Conservation (phyloP, 2,888 invertebrate genomes). For the Agriopis marginaria region DNA sequence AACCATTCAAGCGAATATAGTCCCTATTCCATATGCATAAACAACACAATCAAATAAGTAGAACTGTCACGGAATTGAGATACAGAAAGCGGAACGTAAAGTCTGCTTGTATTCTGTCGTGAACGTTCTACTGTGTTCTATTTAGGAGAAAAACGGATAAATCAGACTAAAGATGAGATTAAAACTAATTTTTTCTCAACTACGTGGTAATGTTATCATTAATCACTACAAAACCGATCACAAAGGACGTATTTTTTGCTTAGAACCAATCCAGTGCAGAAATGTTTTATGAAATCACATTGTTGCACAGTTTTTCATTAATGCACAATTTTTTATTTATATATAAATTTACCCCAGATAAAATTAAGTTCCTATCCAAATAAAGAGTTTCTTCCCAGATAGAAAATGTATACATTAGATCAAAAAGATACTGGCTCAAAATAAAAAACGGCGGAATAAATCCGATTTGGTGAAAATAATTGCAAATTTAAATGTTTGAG, state of each 20-base stretch:
- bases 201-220: neutral
- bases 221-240: neutral
- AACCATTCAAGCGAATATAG: slow-evolving; percentile 44
- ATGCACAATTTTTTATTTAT: too few relatives aligned
- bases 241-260: neutral
- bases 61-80: slow-evolving; percentile 61
- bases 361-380: too few relatives aligned
- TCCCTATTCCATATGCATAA: slow-evolving; percentile 48
- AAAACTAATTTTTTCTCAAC: neutral
- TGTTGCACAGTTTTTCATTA: too few relatives aligned
- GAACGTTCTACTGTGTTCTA: neutral
- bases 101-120: slow-evolving; percentile 17
- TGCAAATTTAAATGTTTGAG: too few relatives aligned
- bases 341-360: too few relatives aligned
- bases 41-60: slow-evolving; percentile 48
- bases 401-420: too few relatives aligned
- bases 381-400: too few relatives aligned
- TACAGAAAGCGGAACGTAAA: slow-evolving; percentile 57
- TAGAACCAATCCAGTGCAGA: too few relatives aligned
- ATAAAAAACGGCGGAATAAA: too few relatives aligned
- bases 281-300: too few relatives aligned
- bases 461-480: too few relatives aligned
- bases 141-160: slow-evolving; percentile 10
- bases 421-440: too few relatives aligned
- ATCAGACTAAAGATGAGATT: neutral